A percentile compares a stretch with the other conserved stretches of the same genome.
These are phyloP conservation scores for Brachyptera risi DNA, from an alignment of 2,888 invertebrate species.

Conservation along the genomic window DNA sequence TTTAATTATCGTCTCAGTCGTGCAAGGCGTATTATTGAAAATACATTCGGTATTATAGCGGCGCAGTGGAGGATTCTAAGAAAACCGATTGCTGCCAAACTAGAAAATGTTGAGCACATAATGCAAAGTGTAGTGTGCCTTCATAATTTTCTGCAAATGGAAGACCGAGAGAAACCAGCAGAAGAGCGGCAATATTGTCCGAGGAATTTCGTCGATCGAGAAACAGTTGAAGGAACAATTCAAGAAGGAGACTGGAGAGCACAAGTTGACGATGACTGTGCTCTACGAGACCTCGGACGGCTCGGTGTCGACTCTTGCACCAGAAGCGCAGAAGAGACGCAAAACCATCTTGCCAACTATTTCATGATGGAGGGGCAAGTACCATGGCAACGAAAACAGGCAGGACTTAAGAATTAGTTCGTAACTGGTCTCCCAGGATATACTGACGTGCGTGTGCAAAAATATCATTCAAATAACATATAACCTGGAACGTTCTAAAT, in stretches of 20 bases:
- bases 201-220: background rate
- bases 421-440: no score
- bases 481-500: no score
- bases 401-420: conserved; percentile 8
- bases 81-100: conserved; percentile 1
- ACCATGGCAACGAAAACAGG: conserved; percentile 8
- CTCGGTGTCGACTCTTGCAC: background rate
- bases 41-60: conserved; percentile 32
- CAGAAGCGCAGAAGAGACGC: background rate
- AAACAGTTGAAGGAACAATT: background rate
- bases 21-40: conserved; percentile 28
- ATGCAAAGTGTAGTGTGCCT: background rate
- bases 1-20: conserved; percentile 33
- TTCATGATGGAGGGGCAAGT: conserved; percentile 8
- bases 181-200: conserved; percentile 3
- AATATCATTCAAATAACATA: no score
- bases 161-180: no score
- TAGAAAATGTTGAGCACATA: background rate
- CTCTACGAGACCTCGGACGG: background rate
- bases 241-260: background rate
- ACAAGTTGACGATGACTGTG: background rate
- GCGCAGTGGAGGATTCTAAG: no score
- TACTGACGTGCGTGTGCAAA: no score
- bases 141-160: conserved; percentile 2
- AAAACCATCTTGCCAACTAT: background rate